Conservation (phyloP, 2,113 vertebrate genomes). For the Baryphthengus martii region DNA sequence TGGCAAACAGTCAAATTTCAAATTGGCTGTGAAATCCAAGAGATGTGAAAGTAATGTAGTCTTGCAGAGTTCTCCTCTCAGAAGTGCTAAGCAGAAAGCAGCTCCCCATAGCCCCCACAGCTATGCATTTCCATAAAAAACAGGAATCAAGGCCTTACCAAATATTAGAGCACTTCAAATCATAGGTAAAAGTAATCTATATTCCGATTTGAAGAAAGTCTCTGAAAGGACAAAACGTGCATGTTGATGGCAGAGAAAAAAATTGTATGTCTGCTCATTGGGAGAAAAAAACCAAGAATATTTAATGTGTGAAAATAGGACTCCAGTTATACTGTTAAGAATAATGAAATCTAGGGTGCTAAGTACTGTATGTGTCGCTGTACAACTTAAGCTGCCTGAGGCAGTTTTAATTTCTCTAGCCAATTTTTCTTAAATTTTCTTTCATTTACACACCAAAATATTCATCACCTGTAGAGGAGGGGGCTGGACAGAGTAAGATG, state of each 20-base stretch:
- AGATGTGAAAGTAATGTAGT: background rate
- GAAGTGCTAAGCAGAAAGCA: conserved; percentile 33
- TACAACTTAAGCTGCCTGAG: conserved; percentile 65
- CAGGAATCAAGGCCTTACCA: background rate
- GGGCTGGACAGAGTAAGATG: background rate
- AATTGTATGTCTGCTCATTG: conserved; percentile 51
- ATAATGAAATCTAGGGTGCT: conserved; percentile 66
- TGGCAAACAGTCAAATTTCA: background rate
- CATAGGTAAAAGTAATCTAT: conserved; percentile 55
- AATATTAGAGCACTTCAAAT: conserved; percentile 29
- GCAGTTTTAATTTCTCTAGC: conserved; percentile 56
- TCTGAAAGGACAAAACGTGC: conserved; percentile 39
- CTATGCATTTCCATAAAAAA: conserved; percentile 41
- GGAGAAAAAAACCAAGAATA: conserved; percentile 38
- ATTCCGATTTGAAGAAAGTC: conserved; percentile 43
- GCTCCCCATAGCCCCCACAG: conserved; percentile 1
- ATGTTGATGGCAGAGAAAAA: conserved; percentile 48
- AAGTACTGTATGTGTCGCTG: conserved; percentile 59
- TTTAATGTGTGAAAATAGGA: conserved; percentile 59
- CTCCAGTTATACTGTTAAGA: conserved; percentile 60
- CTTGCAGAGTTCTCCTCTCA: background rate
- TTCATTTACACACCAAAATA: background rate
- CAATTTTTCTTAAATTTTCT: conserved; percentile 33
- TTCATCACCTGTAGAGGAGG: background rate
- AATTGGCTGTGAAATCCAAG: background rate